phyloP scores from a whole-genome alignment of 2,113 vertebrate species.

The Coreoperca whiteheadi region DNA sequence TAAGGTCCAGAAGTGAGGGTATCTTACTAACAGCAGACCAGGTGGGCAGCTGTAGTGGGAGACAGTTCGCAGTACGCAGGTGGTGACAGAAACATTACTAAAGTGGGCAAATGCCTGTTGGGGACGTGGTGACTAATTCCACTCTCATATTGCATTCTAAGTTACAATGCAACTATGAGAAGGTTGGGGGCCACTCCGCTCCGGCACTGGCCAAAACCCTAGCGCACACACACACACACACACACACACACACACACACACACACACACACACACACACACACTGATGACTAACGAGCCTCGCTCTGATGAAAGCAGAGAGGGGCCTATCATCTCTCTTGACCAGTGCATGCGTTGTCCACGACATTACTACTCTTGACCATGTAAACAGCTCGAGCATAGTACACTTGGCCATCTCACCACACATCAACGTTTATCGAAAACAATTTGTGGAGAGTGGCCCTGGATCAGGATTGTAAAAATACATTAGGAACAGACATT shows the following conservation, averaged over 20 bases:
- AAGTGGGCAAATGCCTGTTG: constrained; percentile 37
- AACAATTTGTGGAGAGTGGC: constrained; percentile 78
- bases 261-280: constrained; percentile 18
- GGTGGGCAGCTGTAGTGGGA: constrained; percentile 41
- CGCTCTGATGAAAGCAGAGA: constrained; percentile 52
- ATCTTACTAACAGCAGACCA: constrained; percentile 14
- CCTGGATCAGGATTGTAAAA: constrained; percentile 67
- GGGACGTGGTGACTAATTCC: constrained; percentile 64
- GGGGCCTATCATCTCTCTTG: constrained; percentile 39
- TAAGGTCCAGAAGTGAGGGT: constrained; percentile 10
- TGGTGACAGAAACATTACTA: constrained; percentile 47
- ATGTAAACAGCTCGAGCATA: constrained; percentile 37
- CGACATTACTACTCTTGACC: constrained; percentile 23
- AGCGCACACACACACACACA: constrained; percentile 18
- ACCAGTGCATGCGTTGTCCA: constrained; percentile 1
- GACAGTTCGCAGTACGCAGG: constrained; percentile 26
- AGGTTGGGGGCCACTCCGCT: constrained; percentile 13
- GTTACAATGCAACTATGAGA: constrained; percentile 45
- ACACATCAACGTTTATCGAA: constrained; percentile 73
- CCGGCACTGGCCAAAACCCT: background rate
- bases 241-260: constrained; percentile 12
- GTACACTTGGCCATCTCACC: constrained; percentile 40
- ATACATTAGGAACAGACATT: constrained; percentile 81
- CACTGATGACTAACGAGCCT: constrained; percentile 40
- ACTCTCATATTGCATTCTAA: constrained; percentile 60